phyloP scores from a whole-genome alignment of 37 sponge, comb jelly and placozoan genomes.

The Dysidea cf. avara region DNA sequence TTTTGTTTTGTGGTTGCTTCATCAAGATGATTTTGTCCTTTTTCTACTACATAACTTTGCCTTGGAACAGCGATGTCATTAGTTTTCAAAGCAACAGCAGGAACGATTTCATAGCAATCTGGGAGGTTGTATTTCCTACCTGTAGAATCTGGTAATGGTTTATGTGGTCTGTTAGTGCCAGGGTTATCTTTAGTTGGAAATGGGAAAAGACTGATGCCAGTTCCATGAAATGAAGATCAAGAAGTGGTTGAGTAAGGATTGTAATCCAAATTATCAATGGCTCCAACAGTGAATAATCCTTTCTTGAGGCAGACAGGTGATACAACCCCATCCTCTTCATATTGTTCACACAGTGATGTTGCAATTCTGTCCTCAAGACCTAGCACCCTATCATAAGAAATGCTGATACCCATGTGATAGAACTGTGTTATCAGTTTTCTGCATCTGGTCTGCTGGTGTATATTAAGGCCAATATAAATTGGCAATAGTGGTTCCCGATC shows the following conservation, averaged over 20 bases:
- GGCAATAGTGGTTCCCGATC: constrained; percentile 22
- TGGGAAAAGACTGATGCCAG: no score
- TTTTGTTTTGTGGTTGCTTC: no score
- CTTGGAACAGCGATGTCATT: no score
- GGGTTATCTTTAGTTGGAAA: no score
- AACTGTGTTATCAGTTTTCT: constrained; percentile 31
- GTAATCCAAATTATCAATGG: constrained; percentile 37
- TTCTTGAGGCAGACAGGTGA: constrained; percentile 19
- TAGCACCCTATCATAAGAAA: constrained; percentile 48
- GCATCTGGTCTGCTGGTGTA: constrained; percentile 29
- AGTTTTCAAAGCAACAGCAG: no score
- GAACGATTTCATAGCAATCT: no score
- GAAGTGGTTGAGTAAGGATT: constrained; percentile 36
- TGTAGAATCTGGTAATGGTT: no score
- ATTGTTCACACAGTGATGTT: constrained; percentile 28
- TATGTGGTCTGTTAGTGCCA: no score
- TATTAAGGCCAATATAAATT: constrained; percentile 30
- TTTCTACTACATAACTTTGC: no score
- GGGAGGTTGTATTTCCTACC: no score
- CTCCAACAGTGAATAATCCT: constrained; percentile 21
- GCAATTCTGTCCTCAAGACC: constrained; percentile 32
- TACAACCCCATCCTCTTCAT: constrained; percentile 27
- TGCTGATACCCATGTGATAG: constrained; percentile 41
- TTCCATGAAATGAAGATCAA: no score
- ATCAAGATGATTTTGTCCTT: no score